Evolutionary conservation across 2,797 vertebrate genomes (phyloP).

Genomic region (Bufotes viridis): DNA sequence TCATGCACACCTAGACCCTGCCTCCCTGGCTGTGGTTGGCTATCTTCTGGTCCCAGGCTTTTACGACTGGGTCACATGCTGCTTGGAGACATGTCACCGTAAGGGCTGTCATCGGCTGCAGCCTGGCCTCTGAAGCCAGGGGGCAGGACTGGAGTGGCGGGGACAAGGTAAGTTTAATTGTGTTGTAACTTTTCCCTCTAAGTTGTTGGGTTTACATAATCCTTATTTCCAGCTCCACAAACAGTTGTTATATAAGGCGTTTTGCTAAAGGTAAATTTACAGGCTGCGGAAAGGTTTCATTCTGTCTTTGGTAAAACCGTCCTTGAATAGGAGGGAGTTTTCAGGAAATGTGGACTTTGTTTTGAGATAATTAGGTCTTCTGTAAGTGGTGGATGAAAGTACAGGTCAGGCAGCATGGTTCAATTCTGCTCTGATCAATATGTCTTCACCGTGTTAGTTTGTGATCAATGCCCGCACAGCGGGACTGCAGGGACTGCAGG

Average conservation of each 20-base stretch:
- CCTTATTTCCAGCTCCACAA: background rate
- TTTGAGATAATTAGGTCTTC: slow-evolving; percentile 53
- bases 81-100: no score
- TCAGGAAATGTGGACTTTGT: slow-evolving; percentile 32
- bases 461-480: slow-evolving; percentile 38
- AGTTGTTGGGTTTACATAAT: background rate
- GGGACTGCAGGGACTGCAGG: slow-evolving; percentile 24
- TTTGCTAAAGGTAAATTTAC: slow-evolving; percentile 10
- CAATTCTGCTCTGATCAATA: slow-evolving; percentile 43
- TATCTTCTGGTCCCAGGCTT: no score
- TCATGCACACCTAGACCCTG: no score
- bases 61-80: no score
- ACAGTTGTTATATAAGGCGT: slow-evolving; percentile 3
- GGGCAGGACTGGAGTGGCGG: no score
- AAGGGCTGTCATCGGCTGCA: no score
- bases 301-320: slow-evolving; percentile 10
- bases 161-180: background rate
- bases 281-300: background rate
- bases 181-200: background rate
- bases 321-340: slow-evolving; percentile 13
- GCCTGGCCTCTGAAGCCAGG: no score
- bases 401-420: slow-evolving; percentile 50
- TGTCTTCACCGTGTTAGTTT: slow-evolving; percentile 20
- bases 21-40: no score
- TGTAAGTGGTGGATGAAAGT: slow-evolving; percentile 33